Conservation (phyloP, 2,797 vertebrate genomes). For the Manis javanica region DNA sequence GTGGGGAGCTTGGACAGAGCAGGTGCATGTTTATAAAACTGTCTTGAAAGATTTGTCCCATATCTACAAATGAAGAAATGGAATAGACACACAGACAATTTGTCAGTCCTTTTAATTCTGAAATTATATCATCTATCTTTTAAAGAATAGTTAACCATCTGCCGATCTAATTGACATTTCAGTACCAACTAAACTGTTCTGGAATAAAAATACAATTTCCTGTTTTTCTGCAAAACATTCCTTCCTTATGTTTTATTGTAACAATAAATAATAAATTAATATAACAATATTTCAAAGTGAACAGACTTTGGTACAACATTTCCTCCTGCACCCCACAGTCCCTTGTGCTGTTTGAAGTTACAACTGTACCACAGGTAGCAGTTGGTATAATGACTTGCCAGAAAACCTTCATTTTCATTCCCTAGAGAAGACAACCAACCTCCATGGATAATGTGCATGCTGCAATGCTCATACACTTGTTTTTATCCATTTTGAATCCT, state of each 20-base stretch:
- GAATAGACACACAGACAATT: not conserved
- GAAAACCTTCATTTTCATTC: slow-evolving; percentile 54
- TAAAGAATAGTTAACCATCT: slow-evolving; percentile 46
- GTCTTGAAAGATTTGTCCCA: not conserved
- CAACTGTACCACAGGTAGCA: not conserved
- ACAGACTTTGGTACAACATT: slow-evolving; percentile 14
- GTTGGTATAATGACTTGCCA: slow-evolving; percentile 23
- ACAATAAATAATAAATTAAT: not conserved
- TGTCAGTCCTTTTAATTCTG: slow-evolving; percentile 45
- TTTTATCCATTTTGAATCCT: slow-evolving; percentile 27
- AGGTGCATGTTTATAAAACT: not conserved
- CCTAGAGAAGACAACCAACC: slow-evolving; percentile 6
- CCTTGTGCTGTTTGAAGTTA: slow-evolving; percentile 26
- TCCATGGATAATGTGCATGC: not conserved
- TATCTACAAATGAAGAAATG: slow-evolving; percentile 4
- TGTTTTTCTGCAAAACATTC: slow-evolving; percentile 52
- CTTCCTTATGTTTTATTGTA: slow-evolving; percentile 53
- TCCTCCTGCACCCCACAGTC: not conserved
- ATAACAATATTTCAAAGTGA: slow-evolving; percentile 59
- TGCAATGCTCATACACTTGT: not conserved
- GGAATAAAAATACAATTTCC: slow-evolving; percentile 64
- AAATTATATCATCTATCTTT: slow-evolving; percentile 28
- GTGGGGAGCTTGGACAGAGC: not conserved
- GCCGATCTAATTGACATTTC: slow-evolving; percentile 71
- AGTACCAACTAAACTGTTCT: slow-evolving; percentile 34